Evolutionary conservation across 2,113 vertebrate genomes (phyloP).

Genomic region (Porphyrio hochstetteri): DNA sequence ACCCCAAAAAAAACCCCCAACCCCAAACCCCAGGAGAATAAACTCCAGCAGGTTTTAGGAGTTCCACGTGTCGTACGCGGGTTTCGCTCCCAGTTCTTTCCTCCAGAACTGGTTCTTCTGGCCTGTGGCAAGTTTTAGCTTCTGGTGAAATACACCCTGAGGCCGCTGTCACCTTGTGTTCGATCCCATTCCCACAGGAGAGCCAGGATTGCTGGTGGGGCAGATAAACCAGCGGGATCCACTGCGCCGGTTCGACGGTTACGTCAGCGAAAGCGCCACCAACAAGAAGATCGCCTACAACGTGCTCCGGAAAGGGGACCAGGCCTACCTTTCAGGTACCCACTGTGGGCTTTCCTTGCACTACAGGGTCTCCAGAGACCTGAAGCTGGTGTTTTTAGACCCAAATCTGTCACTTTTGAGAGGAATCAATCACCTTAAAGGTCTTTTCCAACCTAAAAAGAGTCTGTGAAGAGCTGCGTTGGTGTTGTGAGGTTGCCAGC

Average conservation of each 20-base stretch:
- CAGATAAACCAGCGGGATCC: conserved; percentile 83
- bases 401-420: background rate
- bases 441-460: background rate
- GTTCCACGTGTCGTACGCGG: rapidly evolving
- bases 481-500: background rate
- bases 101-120: background rate
- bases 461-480: rapidly evolving
- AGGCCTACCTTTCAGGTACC: conserved; percentile 85
- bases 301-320: conserved; percentile 84
- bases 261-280: conserved; percentile 80
- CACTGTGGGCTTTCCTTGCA: rapidly evolving
- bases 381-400: background rate
- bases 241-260: conserved; percentile 88
- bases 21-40: too few relatives aligned
- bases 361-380: background rate
- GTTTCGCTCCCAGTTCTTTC: background rate
- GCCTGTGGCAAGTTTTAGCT: rapidly evolving
- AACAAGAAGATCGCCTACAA: conserved; percentile 80
- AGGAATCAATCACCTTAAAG: background rate
- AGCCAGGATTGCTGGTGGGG: conserved; percentile 84
- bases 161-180: too few relatives aligned
- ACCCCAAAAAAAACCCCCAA: too few relatives aligned
- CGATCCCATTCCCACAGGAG: conserved; percentile 63
- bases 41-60: background rate
- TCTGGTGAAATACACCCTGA: too few relatives aligned